Evolutionary conservation across 2,797 vertebrate genomes (phyloP).

Genomic region (Hoplostethus mediterraneus): DNA sequence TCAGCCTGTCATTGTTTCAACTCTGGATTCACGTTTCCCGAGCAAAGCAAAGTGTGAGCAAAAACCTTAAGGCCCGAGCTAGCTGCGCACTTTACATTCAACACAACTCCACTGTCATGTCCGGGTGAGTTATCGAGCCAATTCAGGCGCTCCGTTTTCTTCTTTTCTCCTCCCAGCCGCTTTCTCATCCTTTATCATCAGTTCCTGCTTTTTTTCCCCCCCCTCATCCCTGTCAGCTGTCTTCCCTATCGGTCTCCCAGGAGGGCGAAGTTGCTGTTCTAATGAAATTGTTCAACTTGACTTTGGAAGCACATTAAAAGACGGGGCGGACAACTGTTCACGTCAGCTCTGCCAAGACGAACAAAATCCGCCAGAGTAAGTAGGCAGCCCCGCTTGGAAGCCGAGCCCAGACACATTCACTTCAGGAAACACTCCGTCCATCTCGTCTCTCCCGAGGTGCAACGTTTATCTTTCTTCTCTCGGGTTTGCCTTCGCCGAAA

Average conservation of each 20-base stretch:
- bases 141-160: constrained; percentile 5
- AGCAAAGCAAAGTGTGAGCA: constrained; percentile 30
- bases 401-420: constrained; percentile 43
- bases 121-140: constrained; percentile 49
- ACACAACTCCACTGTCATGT: constrained; percentile 53
- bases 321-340: constrained; percentile 61
- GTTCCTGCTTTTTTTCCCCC: constrained; percentile 35
- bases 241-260: constrained; percentile 52
- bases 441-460: constrained; percentile 43
- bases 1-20: constrained; percentile 53
- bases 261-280: constrained; percentile 60
- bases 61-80: constrained; percentile 31
- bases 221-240: constrained; percentile 53
- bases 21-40: constrained; percentile 16
- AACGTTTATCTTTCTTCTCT: constrained; percentile 34
- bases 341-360: constrained; percentile 57
- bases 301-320: constrained; percentile 79
- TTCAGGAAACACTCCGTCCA: constrained; percentile 58
- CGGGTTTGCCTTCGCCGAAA: constrained; percentile 1
- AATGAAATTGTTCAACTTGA: constrained; percentile 77
- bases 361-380: constrained; percentile 57
- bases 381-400: constrained; percentile 50
- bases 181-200: constrained; percentile 54
- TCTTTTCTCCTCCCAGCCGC: constrained; percentile 19
- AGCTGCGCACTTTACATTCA: constrained; percentile 37